A percentile compares a stretch with the other conserved stretches of the same genome.
phyloP scores from a whole-genome alignment of 2,113 vertebrate species.

The Leptocoma aspasia region DNA sequence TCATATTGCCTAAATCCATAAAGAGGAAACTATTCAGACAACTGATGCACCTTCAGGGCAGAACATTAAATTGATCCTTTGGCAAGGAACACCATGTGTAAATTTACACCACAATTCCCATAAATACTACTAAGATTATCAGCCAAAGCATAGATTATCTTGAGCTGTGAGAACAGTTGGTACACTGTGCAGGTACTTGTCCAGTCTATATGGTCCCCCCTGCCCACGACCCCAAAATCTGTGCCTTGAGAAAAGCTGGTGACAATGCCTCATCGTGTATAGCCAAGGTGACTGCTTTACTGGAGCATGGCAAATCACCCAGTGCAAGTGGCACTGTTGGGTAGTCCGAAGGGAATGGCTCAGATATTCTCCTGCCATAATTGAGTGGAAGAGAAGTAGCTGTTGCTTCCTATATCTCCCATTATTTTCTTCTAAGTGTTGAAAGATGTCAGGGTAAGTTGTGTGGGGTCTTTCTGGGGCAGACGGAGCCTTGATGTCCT shows the following conservation, averaged over 20 bases:
- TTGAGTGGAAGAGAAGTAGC: not conserved
- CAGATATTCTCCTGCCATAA: not conserved
- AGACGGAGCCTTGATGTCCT: not conserved
- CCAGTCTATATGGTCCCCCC: not conserved
- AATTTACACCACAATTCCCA: slow-evolving; percentile 63
- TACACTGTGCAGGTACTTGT: not conserved
- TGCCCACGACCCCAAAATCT: too few relatives aligned
- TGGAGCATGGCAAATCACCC: not conserved
- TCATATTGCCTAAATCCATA: slow-evolving; percentile 67
- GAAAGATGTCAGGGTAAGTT: not conserved
- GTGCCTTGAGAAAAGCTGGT: not conserved
- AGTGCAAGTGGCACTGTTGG: not conserved
- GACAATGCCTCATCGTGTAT: not conserved
- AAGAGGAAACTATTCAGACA: slow-evolving; percentile 71
- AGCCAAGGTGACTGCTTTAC: not conserved
- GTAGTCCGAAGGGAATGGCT: not conserved
- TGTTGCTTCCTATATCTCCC: not conserved
- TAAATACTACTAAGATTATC: slow-evolving; percentile 53
- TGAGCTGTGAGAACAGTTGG: not conserved
- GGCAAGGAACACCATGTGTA: slow-evolving; percentile 50
- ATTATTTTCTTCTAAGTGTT: not conserved
- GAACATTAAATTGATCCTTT: slow-evolving; percentile 63
- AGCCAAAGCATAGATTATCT: slow-evolving; percentile 7
- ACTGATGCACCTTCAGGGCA: slow-evolving; percentile 44
- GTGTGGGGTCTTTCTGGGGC: not conserved